Evolutionary conservation across 2,888 invertebrate species (phyloP).

Genomic region (Nysson spinosus): DNA sequence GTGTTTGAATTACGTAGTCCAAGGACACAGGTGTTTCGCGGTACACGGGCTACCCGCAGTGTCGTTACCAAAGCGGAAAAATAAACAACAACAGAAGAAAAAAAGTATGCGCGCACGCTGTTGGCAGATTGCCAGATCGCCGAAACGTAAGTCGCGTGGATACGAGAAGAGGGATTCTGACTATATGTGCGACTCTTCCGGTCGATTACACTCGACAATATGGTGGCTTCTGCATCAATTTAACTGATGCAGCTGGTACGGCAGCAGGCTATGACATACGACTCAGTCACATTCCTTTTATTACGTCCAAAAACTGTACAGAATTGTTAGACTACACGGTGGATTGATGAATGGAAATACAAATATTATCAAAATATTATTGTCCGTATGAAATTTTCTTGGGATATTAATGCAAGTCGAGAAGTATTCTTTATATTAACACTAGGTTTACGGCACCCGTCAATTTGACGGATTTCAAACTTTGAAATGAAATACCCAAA

Average conservation of each 20-base stretch:
- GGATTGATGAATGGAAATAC: too few species aligned
- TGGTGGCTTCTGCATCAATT: conserved; percentile 19
- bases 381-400: too few species aligned
- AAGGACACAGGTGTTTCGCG: conserved; percentile 24
- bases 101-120: conserved; percentile 5
- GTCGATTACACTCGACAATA: conserved; percentile 28
- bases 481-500: too few species aligned
- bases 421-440: too few species aligned
- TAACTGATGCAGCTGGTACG: conserved; percentile 20
- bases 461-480: too few species aligned
- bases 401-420: too few species aligned
- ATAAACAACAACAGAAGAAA: conserved; percentile 9
- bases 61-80: conserved; percentile 1
- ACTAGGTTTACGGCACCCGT: too few species aligned
- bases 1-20: conserved; percentile 7
- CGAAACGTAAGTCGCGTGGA: conserved; percentile 24
- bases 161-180: conserved; percentile 3
- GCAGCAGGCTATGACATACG: neutral
- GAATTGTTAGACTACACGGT: too few species aligned
- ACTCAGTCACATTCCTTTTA: neutral
- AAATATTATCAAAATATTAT: too few species aligned
- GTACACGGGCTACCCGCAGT: conserved; percentile 4
- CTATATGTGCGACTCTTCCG: conserved; percentile 24
- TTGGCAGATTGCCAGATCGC: conserved; percentile 27
- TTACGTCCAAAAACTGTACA: neutral